These are phyloP conservation scores for Dasypogon diadema DNA, from an alignment of 2,888 invertebrate species.

Conservation along the genomic window DNA sequence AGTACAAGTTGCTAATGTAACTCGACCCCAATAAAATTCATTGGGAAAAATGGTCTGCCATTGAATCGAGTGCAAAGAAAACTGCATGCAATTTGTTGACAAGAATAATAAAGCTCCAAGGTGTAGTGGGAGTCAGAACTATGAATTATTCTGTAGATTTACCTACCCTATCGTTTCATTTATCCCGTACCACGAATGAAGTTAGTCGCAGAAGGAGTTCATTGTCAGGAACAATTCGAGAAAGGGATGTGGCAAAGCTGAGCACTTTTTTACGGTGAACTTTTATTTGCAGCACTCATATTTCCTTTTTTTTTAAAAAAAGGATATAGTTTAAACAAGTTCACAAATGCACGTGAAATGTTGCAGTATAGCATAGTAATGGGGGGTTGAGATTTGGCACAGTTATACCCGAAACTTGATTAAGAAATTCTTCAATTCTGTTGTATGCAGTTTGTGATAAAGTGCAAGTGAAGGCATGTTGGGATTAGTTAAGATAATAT, in stretches of 20 bases:
- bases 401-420: too few relatives aligned
- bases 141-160: constrained; percentile 30
- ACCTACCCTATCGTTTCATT: constrained; percentile 9
- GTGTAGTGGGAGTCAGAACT: not conserved
- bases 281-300: constrained; percentile 3
- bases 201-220: constrained; percentile 6
- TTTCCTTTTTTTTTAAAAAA: constrained; percentile 3
- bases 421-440: too few relatives aligned
- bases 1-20: constrained; percentile 15
- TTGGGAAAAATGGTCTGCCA: not conserved
- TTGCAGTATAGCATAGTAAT: too few relatives aligned
- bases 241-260: not conserved
- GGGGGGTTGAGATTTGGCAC: too few relatives aligned
- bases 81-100: constrained; percentile 26
- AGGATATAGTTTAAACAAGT: not conserved
- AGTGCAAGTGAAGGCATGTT: not conserved
- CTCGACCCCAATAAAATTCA: constrained; percentile 27
- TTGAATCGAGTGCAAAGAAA: constrained; percentile 1
- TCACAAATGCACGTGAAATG: not conserved
- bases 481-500: too few relatives aligned
- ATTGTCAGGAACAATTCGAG: constrained; percentile 16
- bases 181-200: constrained; percentile 14
- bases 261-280: constrained; percentile 19
- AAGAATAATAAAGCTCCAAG: constrained; percentile 22
- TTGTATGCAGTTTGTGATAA: too few relatives aligned